Evolutionary conservation across 1,140 invertebrate species (phyloP).

Genomic region (Drosophila willistoni): DNA sequence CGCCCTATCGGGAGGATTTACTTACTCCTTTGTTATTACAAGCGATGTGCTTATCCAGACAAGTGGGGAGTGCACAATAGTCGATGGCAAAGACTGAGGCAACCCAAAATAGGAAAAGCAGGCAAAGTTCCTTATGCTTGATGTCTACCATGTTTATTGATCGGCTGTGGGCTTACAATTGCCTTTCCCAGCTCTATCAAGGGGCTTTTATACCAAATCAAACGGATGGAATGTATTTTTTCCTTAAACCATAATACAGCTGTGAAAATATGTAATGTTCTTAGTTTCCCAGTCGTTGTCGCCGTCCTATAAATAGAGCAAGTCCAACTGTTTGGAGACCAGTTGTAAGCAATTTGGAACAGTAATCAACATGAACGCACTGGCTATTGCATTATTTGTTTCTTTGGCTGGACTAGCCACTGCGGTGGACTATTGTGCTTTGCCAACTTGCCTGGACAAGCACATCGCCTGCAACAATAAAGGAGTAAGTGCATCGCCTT

Average conservation of each 20-base stretch:
- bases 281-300: neutral
- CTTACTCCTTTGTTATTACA: slow-evolving; percentile 71
- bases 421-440: slow-evolving; percentile 41
- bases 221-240: neutral
- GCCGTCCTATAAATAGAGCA: slow-evolving; percentile 11
- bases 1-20: no score
- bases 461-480: slow-evolving; percentile 67
- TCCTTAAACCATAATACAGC: slow-evolving; percentile 13
- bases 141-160: slow-evolving; percentile 23
- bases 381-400: neutral
- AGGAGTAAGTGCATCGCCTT: slow-evolving; percentile 36
- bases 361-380: neutral
- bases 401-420: slow-evolving; percentile 9
- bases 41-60: slow-evolving; percentile 68
- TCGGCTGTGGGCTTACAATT: neutral
- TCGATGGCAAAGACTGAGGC: slow-evolving; percentile 25
- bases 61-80: slow-evolving; percentile 68
- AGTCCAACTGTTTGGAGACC: neutral
- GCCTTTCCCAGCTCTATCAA: neutral
- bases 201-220: neutral
- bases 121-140: neutral
- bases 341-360: neutral
- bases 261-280: slow-evolving; percentile 3
- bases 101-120: neutral
- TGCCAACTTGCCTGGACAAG: slow-evolving; percentile 64